These are phyloP conservation scores for Zelostemma sp. DNA, from an alignment of 1,140 invertebrate genomes.

Conservation along the genomic window DNA sequence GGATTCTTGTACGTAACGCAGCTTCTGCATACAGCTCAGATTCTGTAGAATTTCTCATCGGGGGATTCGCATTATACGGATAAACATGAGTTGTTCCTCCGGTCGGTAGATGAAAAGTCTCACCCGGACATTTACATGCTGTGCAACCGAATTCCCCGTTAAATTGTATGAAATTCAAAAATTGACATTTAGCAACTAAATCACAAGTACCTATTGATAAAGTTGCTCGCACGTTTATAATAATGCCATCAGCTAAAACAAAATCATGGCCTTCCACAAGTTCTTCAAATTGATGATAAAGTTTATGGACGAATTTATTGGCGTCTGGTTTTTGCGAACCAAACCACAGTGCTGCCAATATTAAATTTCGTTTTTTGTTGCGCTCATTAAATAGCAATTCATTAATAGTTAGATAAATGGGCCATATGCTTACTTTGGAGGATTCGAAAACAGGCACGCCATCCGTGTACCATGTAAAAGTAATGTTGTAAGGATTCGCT, in stretches of 20 bases:
- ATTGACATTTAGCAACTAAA: conserved; percentile 18
- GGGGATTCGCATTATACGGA: conserved; percentile 10
- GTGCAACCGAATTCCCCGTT: conserved; percentile 30
- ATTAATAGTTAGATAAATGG: conserved; percentile 54
- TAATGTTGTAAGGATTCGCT: conserved; percentile 39
- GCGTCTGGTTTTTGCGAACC: conserved; percentile 25
- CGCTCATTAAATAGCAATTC: conserved; percentile 48
- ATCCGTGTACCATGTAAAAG: conserved; percentile 50
- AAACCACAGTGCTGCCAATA: conserved; percentile 42
- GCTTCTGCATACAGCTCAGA: background rate
- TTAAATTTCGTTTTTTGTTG: conserved; percentile 41
- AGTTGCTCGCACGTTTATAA: conserved; percentile 7
- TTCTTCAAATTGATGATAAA: conserved; percentile 25
- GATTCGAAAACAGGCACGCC: conserved; percentile 58
- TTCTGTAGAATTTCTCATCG: background rate
- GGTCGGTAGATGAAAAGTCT: background rate
- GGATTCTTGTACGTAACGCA: conserved; percentile 8
- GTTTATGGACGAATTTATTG: conserved; percentile 20
- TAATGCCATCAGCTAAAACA: conserved; percentile 8
- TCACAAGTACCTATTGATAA: conserved; percentile 11
- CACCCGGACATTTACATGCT: conserved; percentile 11
- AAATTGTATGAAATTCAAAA: conserved; percentile 25
- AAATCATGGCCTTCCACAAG: conserved; percentile 15
- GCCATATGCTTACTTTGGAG: conserved; percentile 54
- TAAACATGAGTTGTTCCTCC: conserved; percentile 11